Base-by-base conservation (phyloP, 2,797 vertebrate species). In the Microhierax caerulescens region DNA sequence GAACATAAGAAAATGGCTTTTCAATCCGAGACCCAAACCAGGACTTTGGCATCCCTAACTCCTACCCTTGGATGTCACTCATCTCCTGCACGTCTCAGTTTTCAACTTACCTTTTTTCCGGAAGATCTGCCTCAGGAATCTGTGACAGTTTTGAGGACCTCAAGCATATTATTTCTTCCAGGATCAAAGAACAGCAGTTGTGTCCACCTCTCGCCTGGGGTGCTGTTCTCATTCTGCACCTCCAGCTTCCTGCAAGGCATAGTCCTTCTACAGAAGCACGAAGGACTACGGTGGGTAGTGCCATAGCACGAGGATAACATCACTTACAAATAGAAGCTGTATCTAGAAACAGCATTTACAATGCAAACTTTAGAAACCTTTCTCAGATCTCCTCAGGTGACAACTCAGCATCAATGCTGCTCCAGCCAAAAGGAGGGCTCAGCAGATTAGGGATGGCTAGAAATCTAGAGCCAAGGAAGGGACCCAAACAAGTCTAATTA, bases 241-340 rank as follows among this genome's bases (percentile, higher is more conserved):
- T 53, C 18, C 14, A 36, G 32, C 10, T 85, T 81, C 28, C 43
- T 61, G 10, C 50, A 47, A 50, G 36, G n/a, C 36, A 27, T 0
- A 21, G 14, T 43, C n/a, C 51, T 79, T 17, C 82, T 22, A 13
- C 0, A 0, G 50, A 34, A 3, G 3, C 37, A 10, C 21, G 4
- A 2, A 73, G 28, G n/a, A 47, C 60, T 39, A 30, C 67, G 78
- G 70, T 6, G 2, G 23, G 30, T 2, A 78, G 32, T 12, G 15
- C 65, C 32, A 24, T 0, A 37, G 34, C 30, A 41, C 3, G 7
- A 78, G n/a, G 24, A 20, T 3, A 23, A 13, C 11, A 32, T 30
- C 41, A n/a, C 16, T 61, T 43, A 57, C 28, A 76, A 61, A 34
- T 13, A 32, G 0, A 30, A 39, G 11, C 37, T 67, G 16, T 12